A percentile compares a stretch with the other conserved stretches of the same genome.
Conservation (phyloP, 2,888 invertebrate genomes). For the Plebejus anna region DNA sequence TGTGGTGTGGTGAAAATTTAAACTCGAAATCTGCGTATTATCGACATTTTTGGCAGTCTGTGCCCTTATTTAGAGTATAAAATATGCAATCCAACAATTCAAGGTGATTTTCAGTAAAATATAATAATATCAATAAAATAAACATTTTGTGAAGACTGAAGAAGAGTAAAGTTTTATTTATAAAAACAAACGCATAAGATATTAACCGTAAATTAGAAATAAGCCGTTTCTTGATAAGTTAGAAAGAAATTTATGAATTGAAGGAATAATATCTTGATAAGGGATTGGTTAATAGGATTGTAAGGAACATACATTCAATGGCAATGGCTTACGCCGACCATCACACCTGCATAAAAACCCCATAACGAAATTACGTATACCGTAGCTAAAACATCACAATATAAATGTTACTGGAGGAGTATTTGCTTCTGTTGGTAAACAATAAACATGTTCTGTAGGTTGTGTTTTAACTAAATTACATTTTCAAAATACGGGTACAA, state of each 20-base stretch:
- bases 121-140: neutral
- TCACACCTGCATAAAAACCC: neutral
- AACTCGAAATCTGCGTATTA: neutral
- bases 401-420: neutral
- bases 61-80: neutral
- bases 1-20: neutral
- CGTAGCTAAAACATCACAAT: neutral
- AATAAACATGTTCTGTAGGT: conserved; percentile 7
- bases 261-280: too few relatives aligned
- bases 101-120: neutral
- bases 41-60: neutral
- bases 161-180: neutral
- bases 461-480: neutral
- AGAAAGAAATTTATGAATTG: neutral
- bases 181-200: too few relatives aligned
- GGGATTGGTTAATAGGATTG: too few relatives aligned
- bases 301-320: neutral
- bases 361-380: neutral
- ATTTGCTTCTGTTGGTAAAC: neutral
- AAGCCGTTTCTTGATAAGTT: neutral
- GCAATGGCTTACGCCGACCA: neutral
- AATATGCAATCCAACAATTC: neutral
- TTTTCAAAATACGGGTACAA: conserved; percentile 19
- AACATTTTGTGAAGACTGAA: neutral
- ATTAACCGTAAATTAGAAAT: too few relatives aligned